Percentiles rank a stretch among this genome's conserved stretches.
Evolutionary conservation across 2,113 vertebrate genomes (phyloP).

Genomic region (Dascyllus trimaculatus): DNA sequence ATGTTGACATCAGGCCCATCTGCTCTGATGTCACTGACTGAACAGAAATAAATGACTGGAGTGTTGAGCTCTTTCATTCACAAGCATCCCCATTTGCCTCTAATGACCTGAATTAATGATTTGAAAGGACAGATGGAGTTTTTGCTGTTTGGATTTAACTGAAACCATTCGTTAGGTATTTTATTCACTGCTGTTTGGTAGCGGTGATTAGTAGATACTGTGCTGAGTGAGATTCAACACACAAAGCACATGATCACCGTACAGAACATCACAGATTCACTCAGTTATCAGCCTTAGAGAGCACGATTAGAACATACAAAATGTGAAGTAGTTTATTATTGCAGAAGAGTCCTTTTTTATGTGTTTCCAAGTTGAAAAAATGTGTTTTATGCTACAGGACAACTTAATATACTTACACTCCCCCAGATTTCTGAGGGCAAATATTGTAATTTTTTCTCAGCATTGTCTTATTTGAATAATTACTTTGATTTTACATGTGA

Average conservation of each 20-base stretch:
- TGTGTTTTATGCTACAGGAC: too few species aligned
- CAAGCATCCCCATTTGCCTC: not conserved
- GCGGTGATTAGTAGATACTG: too few species aligned
- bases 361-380: too few species aligned
- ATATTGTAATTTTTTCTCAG: not conserved
- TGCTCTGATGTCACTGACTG: conserved; percentile 63
- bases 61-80: conserved; percentile 54
- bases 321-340: too few species aligned
- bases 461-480: not conserved
- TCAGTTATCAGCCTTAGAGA: too few species aligned
- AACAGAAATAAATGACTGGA: conserved; percentile 66
- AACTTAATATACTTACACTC: too few species aligned
- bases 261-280: too few species aligned
- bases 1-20: conserved; percentile 63
- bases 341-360: too few species aligned
- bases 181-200: not conserved
- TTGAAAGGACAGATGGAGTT: conserved; percentile 3
- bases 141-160: conserved; percentile 20
- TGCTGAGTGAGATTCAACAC: too few species aligned
- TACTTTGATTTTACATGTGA: too few species aligned
- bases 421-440: not conserved
- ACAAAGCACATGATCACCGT: too few species aligned
- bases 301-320: too few species aligned
- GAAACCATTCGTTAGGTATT: not conserved
- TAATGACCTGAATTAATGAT: conserved; percentile 23